Conservation (phyloP, 2,797 vertebrate genomes). For the Peromyscus nudipes region DNA sequence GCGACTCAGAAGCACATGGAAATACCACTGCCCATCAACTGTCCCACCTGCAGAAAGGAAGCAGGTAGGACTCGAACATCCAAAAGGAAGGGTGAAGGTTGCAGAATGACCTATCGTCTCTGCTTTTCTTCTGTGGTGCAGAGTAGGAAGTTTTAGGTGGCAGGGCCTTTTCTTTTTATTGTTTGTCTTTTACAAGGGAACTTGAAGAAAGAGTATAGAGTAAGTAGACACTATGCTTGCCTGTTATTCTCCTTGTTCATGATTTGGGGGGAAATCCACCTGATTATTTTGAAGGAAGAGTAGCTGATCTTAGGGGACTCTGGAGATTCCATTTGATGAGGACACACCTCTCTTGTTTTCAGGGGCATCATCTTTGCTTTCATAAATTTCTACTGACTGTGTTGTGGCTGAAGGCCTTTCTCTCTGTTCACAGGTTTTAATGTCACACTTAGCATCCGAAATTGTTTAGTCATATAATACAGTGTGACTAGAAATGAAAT, state of each 20-base stretch:
- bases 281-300: constrained; percentile 35
- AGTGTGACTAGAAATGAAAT: constrained; percentile 54
- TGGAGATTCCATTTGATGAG: background rate
- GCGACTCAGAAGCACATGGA: background rate
- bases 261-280: background rate
- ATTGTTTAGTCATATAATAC: background rate
- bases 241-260: background rate
- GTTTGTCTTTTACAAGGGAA: background rate
- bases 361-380: background rate
- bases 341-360: constrained; percentile 37
- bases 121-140: background rate
- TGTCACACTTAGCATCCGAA: background rate
- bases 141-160: background rate
- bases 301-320: background rate
- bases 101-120: background rate
- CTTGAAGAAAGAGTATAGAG: background rate
- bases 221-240: background rate
- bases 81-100: background rate
- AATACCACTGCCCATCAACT: background rate
- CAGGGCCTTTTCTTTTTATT: background rate
- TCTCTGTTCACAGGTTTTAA: background rate
- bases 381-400: background rate
- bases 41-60: too few relatives aligned
- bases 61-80: background rate
- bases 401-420: background rate